These are phyloP conservation scores for Loris lydekkerianus DNA, from an alignment of 2,797 vertebrate species.

Conservation along the genomic window DNA sequence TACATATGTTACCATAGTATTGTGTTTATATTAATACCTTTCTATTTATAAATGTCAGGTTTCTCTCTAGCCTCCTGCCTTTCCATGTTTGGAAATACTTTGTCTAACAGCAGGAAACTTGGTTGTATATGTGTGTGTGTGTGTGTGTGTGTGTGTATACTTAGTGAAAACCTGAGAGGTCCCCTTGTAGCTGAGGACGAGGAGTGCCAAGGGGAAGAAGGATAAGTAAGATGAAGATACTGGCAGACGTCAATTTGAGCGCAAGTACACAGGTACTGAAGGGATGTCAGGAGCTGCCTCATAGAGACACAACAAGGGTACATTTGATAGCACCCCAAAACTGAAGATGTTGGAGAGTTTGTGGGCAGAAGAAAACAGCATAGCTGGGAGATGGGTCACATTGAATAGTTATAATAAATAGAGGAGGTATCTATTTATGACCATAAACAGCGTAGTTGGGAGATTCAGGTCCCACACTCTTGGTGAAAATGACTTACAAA, in stretches of 20 bases:
- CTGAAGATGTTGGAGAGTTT: background rate
- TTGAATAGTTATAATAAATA: background rate
- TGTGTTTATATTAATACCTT: background rate
- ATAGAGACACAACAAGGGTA: rapidly evolving
- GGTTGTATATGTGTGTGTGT: background rate
- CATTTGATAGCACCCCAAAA: background rate
- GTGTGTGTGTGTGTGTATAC: background rate
- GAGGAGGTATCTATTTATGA: background rate
- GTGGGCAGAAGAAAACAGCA: background rate
- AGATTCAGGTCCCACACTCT: background rate
- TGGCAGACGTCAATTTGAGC: background rate
- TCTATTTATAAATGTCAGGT: background rate
- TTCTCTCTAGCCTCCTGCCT: background rate
- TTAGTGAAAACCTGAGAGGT: background rate
- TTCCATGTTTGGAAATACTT: background rate
- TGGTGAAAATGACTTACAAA: background rate
- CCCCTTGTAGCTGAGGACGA: background rate
- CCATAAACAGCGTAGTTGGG: too few species aligned
- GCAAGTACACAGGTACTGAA: rapidly evolving
- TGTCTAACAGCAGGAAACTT: background rate
- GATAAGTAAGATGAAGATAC: background rate
- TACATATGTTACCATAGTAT: background rate
- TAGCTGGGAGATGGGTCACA: background rate
- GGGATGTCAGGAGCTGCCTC: rapidly evolving
- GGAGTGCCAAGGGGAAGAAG: background rate